Evolutionary conservation across 2,888 invertebrate species (phyloP).

Genomic region (Orthosia incerta): DNA sequence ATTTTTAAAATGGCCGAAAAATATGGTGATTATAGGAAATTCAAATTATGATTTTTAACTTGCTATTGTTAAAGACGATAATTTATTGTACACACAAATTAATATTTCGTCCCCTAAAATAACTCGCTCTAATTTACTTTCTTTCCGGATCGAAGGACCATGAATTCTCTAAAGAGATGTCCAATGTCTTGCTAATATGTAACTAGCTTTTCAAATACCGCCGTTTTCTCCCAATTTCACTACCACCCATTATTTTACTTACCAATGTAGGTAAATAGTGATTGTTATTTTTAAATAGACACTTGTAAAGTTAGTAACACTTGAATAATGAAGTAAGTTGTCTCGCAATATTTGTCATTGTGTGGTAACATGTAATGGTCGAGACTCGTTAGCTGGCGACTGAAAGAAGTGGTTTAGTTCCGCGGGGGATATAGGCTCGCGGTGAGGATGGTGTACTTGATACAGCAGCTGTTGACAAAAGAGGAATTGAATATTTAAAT

Average conservation of each 20-base stretch:
- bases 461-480: conserved; percentile 7
- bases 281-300: conserved; percentile 50
- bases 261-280: conserved; percentile 36
- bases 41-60: no score
- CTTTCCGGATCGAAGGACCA: conserved; percentile 1
- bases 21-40: neutral
- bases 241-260: conserved; percentile 18
- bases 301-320: conserved; percentile 42
- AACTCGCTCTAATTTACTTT: neutral
- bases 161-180: neutral
- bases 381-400: conserved; percentile 74
- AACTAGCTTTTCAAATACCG: neutral
- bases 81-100: no score
- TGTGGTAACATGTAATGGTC: conserved; percentile 79
- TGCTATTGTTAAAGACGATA: no score
- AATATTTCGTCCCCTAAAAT: neutral
- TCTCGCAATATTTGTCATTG: conserved; percentile 81
- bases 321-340: conserved; percentile 59
- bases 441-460: conserved; percentile 69
- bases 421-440: conserved; percentile 68
- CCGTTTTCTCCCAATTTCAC: conserved; percentile 32
- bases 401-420: conserved; percentile 84
- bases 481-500: neutral
- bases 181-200: no score
- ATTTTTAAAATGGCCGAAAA: no score